Evolutionary conservation across 2,113 vertebrate species (phyloP), one percentile per base, ranked within the genome.

Genomic region (Azemiops feae): DNA sequence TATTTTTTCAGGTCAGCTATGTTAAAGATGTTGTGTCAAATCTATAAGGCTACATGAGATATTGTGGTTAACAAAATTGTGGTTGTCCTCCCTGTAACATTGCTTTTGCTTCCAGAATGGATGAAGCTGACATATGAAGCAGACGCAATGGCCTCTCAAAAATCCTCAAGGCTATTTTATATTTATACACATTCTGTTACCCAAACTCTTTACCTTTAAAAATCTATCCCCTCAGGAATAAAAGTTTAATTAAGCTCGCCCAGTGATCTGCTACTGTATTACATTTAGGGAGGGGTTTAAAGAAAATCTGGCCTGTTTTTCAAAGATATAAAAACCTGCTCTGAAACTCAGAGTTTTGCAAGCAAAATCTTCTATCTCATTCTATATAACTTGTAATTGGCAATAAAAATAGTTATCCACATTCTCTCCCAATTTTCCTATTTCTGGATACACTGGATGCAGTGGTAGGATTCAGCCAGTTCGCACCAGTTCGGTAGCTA

Each of bases 371-470:
- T 92, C 54, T 20, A 87, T 18, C 27, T 47, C 27, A 34, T 92
- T 50, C 85, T 50, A 43, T 18, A 30, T 27, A 87, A 58, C 22
- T 50, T 60, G 34, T 10, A 92, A 50, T 43, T 55, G 11, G 64
- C 81, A 92, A 69, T 87, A 91, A 57, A 93, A 96, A 64, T 89
- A 54, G 94, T 96, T 95, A 96, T 54, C 53, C 53, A 69, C 27
- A 2, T n/a, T 9, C 60, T 69, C 5, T 69, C 27, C 60, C 25
- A 69, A 10, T 69, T 69, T 30, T 69, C 30, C 30, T 74, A 27
- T 30, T 43, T 85, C 74, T 85, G 74, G 74, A 74, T n/a, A 27
- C 57, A n/a, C 85, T 50, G 47, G 47, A 50, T 50, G 47, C 47
- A 50, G 47, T 8, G 8, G 47, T 50, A 7, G 47, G 1, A 50